Evolutionary conservation across 2,888 invertebrate genomes (phyloP).

Genomic region (Aspidiotus destructor): DNA sequence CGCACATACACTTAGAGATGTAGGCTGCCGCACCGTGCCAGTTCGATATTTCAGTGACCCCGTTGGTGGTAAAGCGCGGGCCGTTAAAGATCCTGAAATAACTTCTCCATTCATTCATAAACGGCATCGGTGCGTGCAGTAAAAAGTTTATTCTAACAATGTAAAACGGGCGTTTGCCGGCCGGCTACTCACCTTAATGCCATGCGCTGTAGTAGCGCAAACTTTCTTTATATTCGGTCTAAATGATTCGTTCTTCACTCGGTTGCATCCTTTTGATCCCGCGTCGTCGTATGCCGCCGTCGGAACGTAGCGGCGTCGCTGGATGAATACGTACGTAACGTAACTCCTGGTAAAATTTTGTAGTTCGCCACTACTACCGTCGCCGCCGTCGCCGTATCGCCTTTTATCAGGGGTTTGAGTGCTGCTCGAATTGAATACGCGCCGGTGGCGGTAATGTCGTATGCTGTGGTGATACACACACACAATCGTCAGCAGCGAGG

Average conservation of each 20-base stretch:
- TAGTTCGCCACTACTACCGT: too few relatives aligned
- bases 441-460: too few relatives aligned
- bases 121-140: conserved; percentile 26
- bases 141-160: conserved; percentile 25
- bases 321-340: too few relatives aligned
- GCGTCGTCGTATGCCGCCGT: too few relatives aligned
- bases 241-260: conserved; percentile 1
- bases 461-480: too few relatives aligned
- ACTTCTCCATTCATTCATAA: conserved; percentile 32
- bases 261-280: too few relatives aligned
- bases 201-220: conserved; percentile 24
- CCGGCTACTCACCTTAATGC: conserved; percentile 27
- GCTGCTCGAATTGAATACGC: too few relatives aligned
- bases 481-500: too few relatives aligned
- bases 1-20: conserved; percentile 1
- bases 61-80: conserved; percentile 23
- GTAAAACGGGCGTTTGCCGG: conserved; percentile 32
- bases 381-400: too few relatives aligned
- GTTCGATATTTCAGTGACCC: conserved; percentile 33
- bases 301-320: too few relatives aligned
- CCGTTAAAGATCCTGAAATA: conserved; percentile 28
- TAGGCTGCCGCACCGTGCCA: conserved; percentile 23
- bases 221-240: conserved; percentile 11
- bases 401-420: too few relatives aligned
- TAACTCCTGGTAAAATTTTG: too few relatives aligned